Percentiles rank a stretch among this genome's conserved stretches.
phyloP scores from a whole-genome alignment of 2,888 invertebrate genomes.

The Epirrhoe alternata region DNA sequence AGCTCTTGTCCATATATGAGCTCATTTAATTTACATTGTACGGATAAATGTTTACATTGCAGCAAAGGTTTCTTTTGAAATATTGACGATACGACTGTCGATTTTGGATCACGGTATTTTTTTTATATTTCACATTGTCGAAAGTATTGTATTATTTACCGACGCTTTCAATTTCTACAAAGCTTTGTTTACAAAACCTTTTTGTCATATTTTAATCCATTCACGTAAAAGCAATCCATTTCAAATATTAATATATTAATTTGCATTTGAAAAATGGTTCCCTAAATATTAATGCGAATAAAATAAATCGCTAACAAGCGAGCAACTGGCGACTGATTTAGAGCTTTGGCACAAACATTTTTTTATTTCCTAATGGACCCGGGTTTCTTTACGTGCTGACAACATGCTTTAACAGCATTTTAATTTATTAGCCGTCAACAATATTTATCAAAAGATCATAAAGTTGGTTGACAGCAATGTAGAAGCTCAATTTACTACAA shows the following conservation, averaged over 20 bases:
- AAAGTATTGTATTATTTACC: no score
- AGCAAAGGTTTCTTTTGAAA: no score
- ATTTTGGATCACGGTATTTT: no score
- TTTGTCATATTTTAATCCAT: background rate
- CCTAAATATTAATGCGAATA: conserved; percentile 18
- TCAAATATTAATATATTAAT: conserved; percentile 18
- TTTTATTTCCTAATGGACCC: conserved; percentile 19
- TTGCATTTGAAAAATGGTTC: conserved; percentile 16
- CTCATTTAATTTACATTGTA: background rate
- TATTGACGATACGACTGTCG: no score
- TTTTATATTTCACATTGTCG: no score
- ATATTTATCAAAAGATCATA: background rate
- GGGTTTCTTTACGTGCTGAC: conserved; percentile 4
- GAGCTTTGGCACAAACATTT: conserved; percentile 20
- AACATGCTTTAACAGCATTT: background rate
- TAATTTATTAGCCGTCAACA: background rate
- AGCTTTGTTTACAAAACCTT: background rate
- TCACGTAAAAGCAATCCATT: conserved; percentile 26
- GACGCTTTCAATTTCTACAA: background rate
- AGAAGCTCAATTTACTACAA: background rate
- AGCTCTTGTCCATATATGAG: conserved; percentile 9
- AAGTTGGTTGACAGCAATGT: background rate
- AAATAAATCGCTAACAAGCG: conserved; percentile 22
- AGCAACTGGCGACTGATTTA: conserved; percentile 25
- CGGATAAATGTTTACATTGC: no score